A percentile compares a stretch with the other conserved stretches of the same genome.
Evolutionary conservation across 2,888 invertebrate species (phyloP).

Genomic region (Aspidiotus destructor): DNA sequence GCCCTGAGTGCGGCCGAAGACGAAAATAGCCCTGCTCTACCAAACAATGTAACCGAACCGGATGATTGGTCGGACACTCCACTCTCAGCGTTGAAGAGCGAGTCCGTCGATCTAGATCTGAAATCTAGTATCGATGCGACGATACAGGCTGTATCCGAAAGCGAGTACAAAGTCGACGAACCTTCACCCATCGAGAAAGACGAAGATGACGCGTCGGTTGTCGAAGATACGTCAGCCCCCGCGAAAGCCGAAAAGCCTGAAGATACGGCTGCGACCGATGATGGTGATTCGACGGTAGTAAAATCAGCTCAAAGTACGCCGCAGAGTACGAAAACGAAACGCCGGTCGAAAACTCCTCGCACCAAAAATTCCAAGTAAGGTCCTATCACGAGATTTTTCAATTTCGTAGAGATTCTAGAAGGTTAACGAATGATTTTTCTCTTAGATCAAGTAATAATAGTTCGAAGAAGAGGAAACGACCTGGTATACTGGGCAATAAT

Average conservation of each 20-base stretch:
- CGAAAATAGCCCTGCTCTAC: background rate
- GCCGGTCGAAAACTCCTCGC: slow-evolving; percentile 19
- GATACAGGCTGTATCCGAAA: background rate
- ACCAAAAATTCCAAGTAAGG: slow-evolving; percentile 23
- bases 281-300: background rate
- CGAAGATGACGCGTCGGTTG: background rate
- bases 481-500: slow-evolving; percentile 27
- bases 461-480: slow-evolving; percentile 21
- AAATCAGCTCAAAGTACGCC: slow-evolving; percentile 24
- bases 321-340: slow-evolving; percentile 20
- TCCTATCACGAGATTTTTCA: background rate
- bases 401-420: background rate
- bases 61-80: slow-evolving; percentile 32
- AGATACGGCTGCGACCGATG: slow-evolving; percentile 15
- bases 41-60: slow-evolving; percentile 1
- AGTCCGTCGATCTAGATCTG: slow-evolving; percentile 12
- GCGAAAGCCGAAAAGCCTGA: slow-evolving; percentile 17
- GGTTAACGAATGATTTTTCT: background rate
- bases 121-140: slow-evolving; percentile 12
- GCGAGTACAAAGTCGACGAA: slow-evolving; percentile 2
- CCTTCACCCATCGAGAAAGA: slow-evolving; percentile 9
- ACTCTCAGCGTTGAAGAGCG: slow-evolving; percentile 20
- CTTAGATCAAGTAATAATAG: background rate
- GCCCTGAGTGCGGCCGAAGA: background rate
- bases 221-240: background rate